These are phyloP conservation scores for Acromyrmex echinatior DNA, from an alignment of 1,140 invertebrate species.

Conservation along the genomic window DNA sequence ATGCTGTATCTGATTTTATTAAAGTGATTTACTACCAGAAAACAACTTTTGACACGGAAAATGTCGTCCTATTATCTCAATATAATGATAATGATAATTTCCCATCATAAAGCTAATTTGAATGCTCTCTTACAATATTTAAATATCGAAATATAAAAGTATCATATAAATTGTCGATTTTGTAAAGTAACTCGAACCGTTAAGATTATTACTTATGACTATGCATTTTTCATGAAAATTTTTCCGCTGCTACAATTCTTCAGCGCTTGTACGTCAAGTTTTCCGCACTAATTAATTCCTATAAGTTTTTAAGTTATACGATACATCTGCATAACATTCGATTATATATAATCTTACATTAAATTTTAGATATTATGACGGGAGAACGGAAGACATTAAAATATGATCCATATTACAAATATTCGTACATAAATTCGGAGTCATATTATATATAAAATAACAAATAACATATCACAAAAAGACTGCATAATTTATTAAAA, in stretches of 20 bases:
- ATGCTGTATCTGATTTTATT: background rate
- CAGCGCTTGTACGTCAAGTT: background rate
- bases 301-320: background rate
- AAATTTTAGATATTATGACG: background rate
- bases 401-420: background rate
- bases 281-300: background rate
- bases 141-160: background rate
- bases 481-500: slow-evolving; percentile 3
- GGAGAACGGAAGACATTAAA: background rate
- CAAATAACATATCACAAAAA: slow-evolving; percentile 5
- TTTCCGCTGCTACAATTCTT: background rate
- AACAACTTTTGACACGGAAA: background rate
- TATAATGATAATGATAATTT: slow-evolving; percentile 21
- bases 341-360: background rate
- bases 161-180: background rate
- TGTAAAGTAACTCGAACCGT: background rate
- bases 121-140: background rate
- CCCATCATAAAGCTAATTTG: background rate
- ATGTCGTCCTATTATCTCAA: background rate
- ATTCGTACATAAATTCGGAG: too few species aligned
- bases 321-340: background rate
- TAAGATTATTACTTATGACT: background rate
- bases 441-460: slow-evolving; percentile 25
- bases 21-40: background rate
- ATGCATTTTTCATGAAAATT: slow-evolving; percentile 1